Conservation (phyloP, 2,113 vertebrate genomes). For the Hydrochoerus hydrochaeris region DNA sequence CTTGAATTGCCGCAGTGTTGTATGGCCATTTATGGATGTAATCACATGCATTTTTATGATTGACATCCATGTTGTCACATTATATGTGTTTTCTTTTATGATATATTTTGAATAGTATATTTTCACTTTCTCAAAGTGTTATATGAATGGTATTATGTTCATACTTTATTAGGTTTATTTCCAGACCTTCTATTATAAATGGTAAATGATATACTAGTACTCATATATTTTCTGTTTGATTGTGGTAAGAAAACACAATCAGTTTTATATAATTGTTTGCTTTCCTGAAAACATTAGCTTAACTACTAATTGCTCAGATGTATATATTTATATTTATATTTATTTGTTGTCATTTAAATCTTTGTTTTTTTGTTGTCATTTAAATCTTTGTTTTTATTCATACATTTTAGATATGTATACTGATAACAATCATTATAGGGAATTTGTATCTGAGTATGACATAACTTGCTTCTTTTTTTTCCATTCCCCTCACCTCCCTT, state of each 20-base stretch:
- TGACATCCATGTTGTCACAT: not conserved
- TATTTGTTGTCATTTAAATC: too few species aligned
- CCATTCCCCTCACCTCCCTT: too few species aligned
- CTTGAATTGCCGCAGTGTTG: not conserved
- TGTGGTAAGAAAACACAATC: not conserved
- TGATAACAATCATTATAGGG: not conserved
- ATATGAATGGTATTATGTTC: not conserved
- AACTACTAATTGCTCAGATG: not conserved
- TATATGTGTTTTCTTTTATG: not conserved
- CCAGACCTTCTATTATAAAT: not conserved
- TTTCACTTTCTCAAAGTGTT: not conserved
- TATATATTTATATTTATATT: too few species aligned
- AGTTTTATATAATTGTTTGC: not conserved
- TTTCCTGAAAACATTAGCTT: not conserved
- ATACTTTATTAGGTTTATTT: not conserved
- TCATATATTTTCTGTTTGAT: not conserved
- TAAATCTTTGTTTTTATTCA: not conserved
- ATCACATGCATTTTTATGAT: slow-evolving; percentile 2
- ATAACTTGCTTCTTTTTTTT: not conserved
- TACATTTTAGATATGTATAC: not conserved
- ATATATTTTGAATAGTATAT: not conserved
- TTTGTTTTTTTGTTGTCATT: too few species aligned
- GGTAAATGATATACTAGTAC: not conserved
- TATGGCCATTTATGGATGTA: not conserved
- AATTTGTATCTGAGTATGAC: not conserved